Evolutionary conservation across 2,113 vertebrate species (phyloP).

Genomic region (Rhizomys pruinosus): DNA sequence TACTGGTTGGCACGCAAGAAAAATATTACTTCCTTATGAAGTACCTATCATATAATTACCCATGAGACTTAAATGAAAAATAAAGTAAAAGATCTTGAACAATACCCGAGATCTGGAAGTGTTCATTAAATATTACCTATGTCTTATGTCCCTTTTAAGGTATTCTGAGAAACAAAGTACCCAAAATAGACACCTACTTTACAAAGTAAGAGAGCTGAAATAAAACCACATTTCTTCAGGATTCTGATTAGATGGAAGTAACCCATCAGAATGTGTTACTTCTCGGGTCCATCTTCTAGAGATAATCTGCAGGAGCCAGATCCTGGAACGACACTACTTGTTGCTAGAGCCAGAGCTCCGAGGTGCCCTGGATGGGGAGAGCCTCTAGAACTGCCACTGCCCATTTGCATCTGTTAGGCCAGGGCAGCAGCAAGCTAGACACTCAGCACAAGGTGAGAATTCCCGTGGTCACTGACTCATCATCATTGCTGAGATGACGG

Average conservation of each 20-base stretch:
- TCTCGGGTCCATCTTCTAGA: background rate
- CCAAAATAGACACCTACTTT: background rate
- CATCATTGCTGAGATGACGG: background rate
- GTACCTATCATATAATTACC: background rate
- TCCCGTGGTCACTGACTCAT: background rate
- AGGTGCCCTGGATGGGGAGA: background rate
- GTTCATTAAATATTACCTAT: background rate
- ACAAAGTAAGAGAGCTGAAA: background rate
- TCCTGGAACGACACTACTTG: background rate
- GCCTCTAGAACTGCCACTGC: background rate
- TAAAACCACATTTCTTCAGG: background rate
- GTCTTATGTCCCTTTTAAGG: background rate
- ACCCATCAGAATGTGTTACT: background rate
- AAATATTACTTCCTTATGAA: conserved; percentile 13
- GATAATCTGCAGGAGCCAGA: background rate
- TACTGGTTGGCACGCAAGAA: background rate
- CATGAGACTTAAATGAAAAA: conserved; percentile 19
- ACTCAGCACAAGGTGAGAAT: background rate
- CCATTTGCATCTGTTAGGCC: background rate
- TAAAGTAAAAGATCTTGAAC: conserved; percentile 20
- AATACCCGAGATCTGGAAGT: background rate
- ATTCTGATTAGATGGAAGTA: background rate
- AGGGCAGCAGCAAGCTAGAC: background rate
- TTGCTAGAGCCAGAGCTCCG: background rate
- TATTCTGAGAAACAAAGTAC: conserved; percentile 7